Conservation (phyloP, 2,113 vertebrate species). For the Promerops cafer region DNA sequence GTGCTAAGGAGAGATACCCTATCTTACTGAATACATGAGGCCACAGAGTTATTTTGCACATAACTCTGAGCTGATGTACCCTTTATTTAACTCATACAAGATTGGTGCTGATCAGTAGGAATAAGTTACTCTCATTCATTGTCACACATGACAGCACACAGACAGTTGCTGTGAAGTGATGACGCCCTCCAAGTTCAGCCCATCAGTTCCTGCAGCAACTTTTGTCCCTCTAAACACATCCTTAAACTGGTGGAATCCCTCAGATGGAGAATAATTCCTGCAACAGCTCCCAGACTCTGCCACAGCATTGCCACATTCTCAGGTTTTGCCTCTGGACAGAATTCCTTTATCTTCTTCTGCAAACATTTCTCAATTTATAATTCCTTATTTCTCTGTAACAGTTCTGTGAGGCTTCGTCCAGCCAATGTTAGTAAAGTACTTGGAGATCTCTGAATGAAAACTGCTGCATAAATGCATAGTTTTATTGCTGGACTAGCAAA, state of each 20-base stretch:
- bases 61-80: background rate
- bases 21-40: background rate
- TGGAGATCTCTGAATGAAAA: conserved; percentile 26
- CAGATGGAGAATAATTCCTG: background rate
- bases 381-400: background rate
- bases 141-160: background rate
- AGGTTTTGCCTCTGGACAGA: background rate
- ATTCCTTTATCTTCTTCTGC: background rate
- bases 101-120: background rate
- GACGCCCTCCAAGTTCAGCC: background rate
- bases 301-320: background rate
- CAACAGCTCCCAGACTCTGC: background rate
- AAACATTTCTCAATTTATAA: conserved; percentile 19
- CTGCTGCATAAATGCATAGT: conserved; percentile 22
- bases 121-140: background rate
- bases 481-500: conserved; percentile 34
- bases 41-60: background rate
- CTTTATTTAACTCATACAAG: background rate
- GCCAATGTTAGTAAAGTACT: background rate
- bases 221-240: background rate
- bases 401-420: background rate
- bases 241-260: background rate
- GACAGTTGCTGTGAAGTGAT: background rate
- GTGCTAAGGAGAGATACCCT: background rate
- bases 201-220: background rate